Evolutionary conservation across 2,888 invertebrate genomes (phyloP).

Genomic region (Luperina nickerlii): DNA sequence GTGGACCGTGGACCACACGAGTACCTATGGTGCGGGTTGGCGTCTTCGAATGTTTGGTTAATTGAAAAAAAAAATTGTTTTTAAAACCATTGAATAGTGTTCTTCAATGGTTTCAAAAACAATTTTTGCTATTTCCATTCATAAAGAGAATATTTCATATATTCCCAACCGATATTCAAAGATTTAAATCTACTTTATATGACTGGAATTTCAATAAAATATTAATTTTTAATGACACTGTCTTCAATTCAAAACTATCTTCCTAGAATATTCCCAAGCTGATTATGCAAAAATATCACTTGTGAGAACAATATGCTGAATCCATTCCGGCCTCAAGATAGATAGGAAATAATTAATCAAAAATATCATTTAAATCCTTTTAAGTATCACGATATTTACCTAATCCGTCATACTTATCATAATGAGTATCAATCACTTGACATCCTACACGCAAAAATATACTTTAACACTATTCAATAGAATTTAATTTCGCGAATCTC

Average conservation of each 20-base stretch:
- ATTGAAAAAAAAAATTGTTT: neutral
- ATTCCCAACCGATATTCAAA: neutral
- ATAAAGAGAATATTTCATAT: neutral
- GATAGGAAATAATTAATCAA: constrained; percentile 83
- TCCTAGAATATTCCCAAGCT: constrained; percentile 66
- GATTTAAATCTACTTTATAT: constrained; percentile 14
- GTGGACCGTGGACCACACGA: neutral
- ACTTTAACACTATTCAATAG: constrained; percentile 4
- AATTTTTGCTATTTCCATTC: neutral
- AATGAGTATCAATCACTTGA: constrained; percentile 59
- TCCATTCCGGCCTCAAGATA: constrained; percentile 69
- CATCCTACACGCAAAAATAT: constrained; percentile 19
- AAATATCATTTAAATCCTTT: constrained; percentile 67
- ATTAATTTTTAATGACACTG: constrained; percentile 30
- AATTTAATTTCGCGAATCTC: constrained; percentile 2
- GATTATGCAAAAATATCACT: constrained; percentile 75
- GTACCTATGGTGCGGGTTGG: neutral
- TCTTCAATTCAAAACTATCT: constrained; percentile 5
- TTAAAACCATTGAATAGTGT: neutral
- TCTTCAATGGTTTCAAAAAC: neutral
- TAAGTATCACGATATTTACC: constrained; percentile 75
- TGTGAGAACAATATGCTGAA: constrained; percentile 71
- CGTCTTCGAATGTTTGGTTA: neutral
- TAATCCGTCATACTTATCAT: constrained; percentile 79
- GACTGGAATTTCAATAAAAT: constrained; percentile 20